Conservation (phyloP, 2,888 invertebrate species). For the Heliconius hortense region DNA sequence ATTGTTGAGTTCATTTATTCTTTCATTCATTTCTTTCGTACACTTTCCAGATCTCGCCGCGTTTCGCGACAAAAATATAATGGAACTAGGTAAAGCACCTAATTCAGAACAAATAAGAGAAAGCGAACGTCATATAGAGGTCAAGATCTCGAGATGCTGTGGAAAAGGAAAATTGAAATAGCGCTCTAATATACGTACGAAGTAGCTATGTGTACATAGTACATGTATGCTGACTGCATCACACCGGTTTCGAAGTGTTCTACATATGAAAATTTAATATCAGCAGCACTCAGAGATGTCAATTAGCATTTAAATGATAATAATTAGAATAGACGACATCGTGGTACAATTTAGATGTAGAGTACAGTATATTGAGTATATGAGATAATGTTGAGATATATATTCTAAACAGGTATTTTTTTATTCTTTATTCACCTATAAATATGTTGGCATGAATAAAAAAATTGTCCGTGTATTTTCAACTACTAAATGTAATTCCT, state of each 20-base stretch:
- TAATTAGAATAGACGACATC: not conserved
- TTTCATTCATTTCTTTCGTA: slow-evolving; percentile 2
- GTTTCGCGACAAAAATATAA: slow-evolving; percentile 22
- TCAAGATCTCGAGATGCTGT: slow-evolving; percentile 24
- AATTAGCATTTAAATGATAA: not conserved
- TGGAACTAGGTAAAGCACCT: slow-evolving; percentile 24
- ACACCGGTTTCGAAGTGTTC: not conserved
- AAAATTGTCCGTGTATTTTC: not conserved
- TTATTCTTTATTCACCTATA: no score
- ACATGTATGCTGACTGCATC: not conserved
- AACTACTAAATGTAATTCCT: not conserved
- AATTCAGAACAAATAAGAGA: slow-evolving; percentile 27
- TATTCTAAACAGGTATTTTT: no score
- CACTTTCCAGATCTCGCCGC: not conserved
- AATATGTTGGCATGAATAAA: no score
- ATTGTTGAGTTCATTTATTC: not conserved
- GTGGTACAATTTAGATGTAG: not conserved
- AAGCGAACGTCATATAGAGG: slow-evolving; percentile 30
- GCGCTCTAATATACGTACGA: slow-evolving; percentile 17
- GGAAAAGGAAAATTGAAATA: slow-evolving; percentile 21
- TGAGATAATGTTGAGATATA: not conserved
- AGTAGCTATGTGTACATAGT: not conserved
- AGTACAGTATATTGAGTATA: not conserved
- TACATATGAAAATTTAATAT: slow-evolving; percentile 11
- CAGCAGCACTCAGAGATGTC: not conserved